These are phyloP conservation scores for Maconellicoccus hirsutus DNA, from an alignment of 1,140 invertebrate species.

Conservation along the genomic window DNA sequence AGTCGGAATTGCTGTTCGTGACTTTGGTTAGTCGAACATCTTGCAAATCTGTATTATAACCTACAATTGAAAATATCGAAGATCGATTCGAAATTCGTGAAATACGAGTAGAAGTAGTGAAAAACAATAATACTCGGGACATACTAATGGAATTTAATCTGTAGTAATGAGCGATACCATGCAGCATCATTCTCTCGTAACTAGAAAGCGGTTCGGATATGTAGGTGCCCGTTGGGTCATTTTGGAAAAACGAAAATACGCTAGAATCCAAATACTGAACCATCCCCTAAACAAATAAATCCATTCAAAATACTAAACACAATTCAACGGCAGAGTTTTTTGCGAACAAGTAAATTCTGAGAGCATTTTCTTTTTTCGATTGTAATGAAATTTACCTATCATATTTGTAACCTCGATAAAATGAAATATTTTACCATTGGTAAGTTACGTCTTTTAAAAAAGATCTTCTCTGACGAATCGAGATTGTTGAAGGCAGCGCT, in stretches of 20 bases:
- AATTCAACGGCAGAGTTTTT: too few species aligned
- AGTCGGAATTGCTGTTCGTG: neutral
- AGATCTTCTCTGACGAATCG: neutral
- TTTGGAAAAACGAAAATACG: neutral
- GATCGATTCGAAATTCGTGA: too few species aligned
- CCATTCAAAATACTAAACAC: neutral
- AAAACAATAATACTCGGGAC: too few species aligned
- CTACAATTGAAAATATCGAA: neutral
- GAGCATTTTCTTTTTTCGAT: too few species aligned
- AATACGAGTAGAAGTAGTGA: neutral
- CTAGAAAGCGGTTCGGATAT: neutral
- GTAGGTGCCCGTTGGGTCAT: neutral
- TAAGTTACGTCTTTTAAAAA: slow-evolving; percentile 12
- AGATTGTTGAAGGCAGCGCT: neutral
- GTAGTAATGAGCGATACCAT: neutral
- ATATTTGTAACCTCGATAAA: neutral
- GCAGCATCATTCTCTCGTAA: slow-evolving; percentile 9
- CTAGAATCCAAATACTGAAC: neutral
- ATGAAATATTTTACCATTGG: slow-evolving; percentile 11
- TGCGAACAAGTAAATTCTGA: too few species aligned
- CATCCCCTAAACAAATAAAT: neutral
- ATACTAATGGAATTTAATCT: slow-evolving; percentile 1
- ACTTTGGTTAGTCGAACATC: neutral
- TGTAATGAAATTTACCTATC: neutral
- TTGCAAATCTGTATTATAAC: neutral